phyloP scores from a whole-genome alignment of 37 sponge, comb jelly and placozoan genomes.

The Crambe crambe region DNA sequence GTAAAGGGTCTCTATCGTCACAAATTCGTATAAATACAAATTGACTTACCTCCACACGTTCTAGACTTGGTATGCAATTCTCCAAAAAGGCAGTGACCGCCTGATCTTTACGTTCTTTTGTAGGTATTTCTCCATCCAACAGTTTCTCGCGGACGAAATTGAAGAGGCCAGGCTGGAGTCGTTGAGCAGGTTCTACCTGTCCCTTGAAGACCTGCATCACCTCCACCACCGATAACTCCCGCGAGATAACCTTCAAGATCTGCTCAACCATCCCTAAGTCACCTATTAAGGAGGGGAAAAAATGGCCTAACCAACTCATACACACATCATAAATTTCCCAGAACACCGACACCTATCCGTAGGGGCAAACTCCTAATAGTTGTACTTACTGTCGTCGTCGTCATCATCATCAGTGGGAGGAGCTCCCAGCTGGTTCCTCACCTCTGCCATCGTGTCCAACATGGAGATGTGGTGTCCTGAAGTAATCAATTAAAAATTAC shows the following conservation, averaged over 20 bases:
- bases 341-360: too few relatives aligned
- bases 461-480: slow-evolving; percentile 26
- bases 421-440: slow-evolving; percentile 14
- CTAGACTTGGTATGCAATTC: slow-evolving; percentile 1
- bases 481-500: background rate
- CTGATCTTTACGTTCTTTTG: slow-evolving; percentile 2
- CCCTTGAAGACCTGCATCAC: slow-evolving; percentile 40
- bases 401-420: slow-evolving; percentile 1
- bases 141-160: slow-evolving; percentile 36
- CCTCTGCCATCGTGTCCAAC: slow-evolving; percentile 16
- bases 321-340: too few relatives aligned
- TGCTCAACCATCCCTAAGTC: slow-evolving; percentile 25
- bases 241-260: slow-evolving; percentile 28
- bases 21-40: background rate
- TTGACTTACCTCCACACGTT: background rate
- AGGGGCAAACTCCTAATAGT: too few relatives aligned
- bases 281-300: background rate
- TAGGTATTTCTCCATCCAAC: slow-evolving; percentile 45
- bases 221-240: slow-evolving; percentile 40
- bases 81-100: slow-evolving; percentile 27
- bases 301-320: background rate
- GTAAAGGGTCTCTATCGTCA: background rate
- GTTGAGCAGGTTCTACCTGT: slow-evolving; percentile 4
- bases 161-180: slow-evolving; percentile 26
- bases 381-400: background rate